A percentile compares a stretch with the other conserved stretches of the same genome.
phyloP scores from a whole-genome alignment of 2,797 vertebrate species.

The Anguilla pacifica region DNA sequence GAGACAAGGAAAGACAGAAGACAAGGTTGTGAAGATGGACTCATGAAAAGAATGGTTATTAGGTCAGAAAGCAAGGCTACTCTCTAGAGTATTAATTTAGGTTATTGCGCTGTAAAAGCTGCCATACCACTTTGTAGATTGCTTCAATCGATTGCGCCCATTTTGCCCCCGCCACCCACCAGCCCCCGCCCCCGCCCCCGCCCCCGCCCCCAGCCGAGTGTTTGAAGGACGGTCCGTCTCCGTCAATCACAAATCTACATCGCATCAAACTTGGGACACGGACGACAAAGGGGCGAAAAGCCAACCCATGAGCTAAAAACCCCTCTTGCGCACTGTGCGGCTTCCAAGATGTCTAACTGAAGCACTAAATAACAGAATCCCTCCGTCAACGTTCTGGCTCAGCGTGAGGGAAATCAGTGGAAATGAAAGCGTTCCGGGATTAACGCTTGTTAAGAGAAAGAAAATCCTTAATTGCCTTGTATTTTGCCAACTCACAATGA shows the following conservation, averaged over 20 bases:
- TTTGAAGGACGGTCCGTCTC: conserved; percentile 20
- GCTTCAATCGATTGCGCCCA: conserved; percentile 19
- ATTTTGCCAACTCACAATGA: conserved; percentile 72
- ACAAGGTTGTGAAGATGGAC: background rate
- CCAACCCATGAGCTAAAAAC: background rate
- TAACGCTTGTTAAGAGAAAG: conserved; percentile 72
- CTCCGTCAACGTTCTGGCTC: conserved; percentile 60
- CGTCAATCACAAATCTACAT: background rate
- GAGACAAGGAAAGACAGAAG: background rate
- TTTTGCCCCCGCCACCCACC: background rate
- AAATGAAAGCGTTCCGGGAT: conserved; percentile 78
- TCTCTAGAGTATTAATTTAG: conserved; percentile 2
- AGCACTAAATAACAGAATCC: conserved; percentile 51
- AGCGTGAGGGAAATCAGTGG: conserved; percentile 64
- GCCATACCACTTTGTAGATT: conserved; percentile 28
- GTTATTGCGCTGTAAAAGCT: conserved; percentile 13
- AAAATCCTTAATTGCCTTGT: conserved; percentile 71
- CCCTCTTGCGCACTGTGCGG: background rate
- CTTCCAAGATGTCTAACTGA: conserved; percentile 50
- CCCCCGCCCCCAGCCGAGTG: background rate
- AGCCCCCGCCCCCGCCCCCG: background rate
- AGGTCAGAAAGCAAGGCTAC: background rate
- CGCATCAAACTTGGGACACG: background rate
- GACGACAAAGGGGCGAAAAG: background rate
- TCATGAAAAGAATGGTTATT: background rate